Percentiles rank a stretch among this genome's conserved stretches.
phyloP scores from a whole-genome alignment of 2,113 vertebrate genomes.

The Condylura cristata region DNA sequence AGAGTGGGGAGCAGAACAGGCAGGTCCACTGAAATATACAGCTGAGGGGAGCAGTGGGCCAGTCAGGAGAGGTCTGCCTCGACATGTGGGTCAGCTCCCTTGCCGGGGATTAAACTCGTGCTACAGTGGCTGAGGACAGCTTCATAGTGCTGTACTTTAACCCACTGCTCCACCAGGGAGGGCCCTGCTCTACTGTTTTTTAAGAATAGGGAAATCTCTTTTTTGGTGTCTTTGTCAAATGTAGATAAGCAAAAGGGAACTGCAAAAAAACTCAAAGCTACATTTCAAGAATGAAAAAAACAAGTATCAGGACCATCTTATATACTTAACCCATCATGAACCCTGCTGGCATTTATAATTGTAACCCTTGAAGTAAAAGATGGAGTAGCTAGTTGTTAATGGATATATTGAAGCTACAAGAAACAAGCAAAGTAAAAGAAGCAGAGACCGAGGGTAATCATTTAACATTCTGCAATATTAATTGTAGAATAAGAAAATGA shows the following conservation, averaged over 20 bases:
- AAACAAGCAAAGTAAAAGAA: conserved; percentile 32
- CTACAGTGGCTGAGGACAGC: too few species aligned
- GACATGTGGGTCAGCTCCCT: too few species aligned
- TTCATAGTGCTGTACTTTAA: too few species aligned
- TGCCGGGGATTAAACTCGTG: too few species aligned
- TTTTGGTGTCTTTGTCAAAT: conserved; percentile 25
- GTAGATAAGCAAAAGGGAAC: not conserved
- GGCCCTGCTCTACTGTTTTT: not conserved
- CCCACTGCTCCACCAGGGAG: too few species aligned
- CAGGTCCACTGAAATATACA: too few species aligned
- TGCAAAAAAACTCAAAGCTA: not conserved
- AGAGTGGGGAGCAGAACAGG: too few species aligned
- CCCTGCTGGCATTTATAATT: not conserved
- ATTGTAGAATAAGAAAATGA: not conserved
- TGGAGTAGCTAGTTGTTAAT: conserved; percentile 30
- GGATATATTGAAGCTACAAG: not conserved
- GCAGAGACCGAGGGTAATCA: not conserved
- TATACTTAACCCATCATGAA: conserved; percentile 2
- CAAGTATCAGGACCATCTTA: conserved; percentile 27
- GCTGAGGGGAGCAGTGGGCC: too few species aligned
- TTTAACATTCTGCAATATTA: not conserved
- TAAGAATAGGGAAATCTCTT: not conserved
- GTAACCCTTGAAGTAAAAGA: conserved; percentile 50
- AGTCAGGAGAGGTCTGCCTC: too few species aligned
- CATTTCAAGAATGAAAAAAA: not conserved